A percentile compares a stretch with the other conserved stretches of the same genome.
These are phyloP conservation scores for Heliconius hewitsoni DNA, from an alignment of 1,140 invertebrate genomes.

Conservation along the genomic window DNA sequence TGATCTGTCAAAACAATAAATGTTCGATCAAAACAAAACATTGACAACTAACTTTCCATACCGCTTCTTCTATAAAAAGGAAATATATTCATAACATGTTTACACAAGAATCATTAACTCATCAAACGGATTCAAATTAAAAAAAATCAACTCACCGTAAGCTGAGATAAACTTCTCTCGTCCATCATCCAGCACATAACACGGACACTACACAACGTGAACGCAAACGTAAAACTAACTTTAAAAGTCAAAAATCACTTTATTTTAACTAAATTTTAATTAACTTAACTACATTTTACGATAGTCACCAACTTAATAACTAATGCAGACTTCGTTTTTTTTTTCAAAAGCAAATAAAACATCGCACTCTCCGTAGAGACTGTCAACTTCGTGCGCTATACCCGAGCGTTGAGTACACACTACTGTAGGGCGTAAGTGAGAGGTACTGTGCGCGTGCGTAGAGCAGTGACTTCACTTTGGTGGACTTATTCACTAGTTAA, in stretches of 20 bases:
- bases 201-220: slow-evolving; percentile 58
- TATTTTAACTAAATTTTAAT: neutral
- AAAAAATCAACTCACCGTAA: slow-evolving; percentile 61
- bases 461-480: slow-evolving; percentile 70
- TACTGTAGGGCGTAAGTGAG: slow-evolving; percentile 70
- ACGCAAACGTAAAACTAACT: slow-evolving; percentile 46
- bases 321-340: slow-evolving; percentile 48
- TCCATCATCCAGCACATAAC: slow-evolving; percentile 64
- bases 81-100: neutral
- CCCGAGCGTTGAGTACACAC: slow-evolving; percentile 56
- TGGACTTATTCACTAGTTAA: slow-evolving; percentile 77
- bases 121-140: slow-evolving; percentile 28
- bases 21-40: neutral
- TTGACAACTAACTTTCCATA: neutral
- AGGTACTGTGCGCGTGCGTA: slow-evolving; percentile 70
- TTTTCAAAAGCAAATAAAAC: slow-evolving; percentile 48
- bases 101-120: slow-evolving; percentile 2
- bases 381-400: slow-evolving; percentile 48
- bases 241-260: slow-evolving; percentile 44
- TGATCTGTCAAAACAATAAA: neutral
- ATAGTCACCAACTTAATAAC: slow-evolving; percentile 39
- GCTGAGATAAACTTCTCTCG: slow-evolving; percentile 60
- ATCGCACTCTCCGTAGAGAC: slow-evolving; percentile 40
- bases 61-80: neutral
- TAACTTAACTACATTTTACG: slow-evolving; percentile 26